Conservation (phyloP, 1,140 invertebrate species). For the Brachionus asplanchnoidis region DNA sequence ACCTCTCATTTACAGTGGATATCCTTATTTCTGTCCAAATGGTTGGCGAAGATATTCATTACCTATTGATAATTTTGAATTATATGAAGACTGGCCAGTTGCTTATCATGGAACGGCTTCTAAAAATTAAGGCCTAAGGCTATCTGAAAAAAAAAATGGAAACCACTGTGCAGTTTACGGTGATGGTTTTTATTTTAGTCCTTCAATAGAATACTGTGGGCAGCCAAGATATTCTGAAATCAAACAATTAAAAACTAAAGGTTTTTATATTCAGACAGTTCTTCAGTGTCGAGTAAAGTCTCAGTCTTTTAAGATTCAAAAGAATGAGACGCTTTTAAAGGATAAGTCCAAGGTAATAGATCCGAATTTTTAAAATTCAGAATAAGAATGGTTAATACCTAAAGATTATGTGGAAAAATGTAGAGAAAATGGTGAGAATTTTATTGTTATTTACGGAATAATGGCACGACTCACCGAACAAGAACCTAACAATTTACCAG, state of each 20-base stretch:
- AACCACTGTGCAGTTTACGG: background rate
- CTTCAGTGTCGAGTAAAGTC: background rate
- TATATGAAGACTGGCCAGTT: background rate
- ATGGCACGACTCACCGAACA: background rate
- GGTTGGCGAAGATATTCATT: background rate
- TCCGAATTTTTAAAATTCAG: background rate
- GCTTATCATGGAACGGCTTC: slow-evolving; percentile 8
- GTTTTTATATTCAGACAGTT: background rate
- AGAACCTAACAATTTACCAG: background rate
- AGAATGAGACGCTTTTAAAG: background rate
- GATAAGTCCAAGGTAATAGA: background rate
- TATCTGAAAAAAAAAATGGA: background rate
- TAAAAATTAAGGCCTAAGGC: background rate
- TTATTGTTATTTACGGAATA: background rate
- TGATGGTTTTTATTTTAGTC: background rate
- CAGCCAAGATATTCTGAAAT: background rate
- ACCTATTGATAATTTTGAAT: background rate
- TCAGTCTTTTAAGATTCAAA: background rate
- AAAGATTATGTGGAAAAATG: background rate
- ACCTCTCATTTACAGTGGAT: background rate
- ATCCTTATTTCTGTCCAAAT: background rate
- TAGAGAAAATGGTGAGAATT: background rate
- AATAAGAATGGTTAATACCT: background rate
- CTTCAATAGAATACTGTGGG: background rate
- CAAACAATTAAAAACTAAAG: background rate